These are phyloP conservation scores for Caenorhabditis japonica DNA, from an alignment of 2,888 invertebrate species.

Conservation along the genomic window DNA sequence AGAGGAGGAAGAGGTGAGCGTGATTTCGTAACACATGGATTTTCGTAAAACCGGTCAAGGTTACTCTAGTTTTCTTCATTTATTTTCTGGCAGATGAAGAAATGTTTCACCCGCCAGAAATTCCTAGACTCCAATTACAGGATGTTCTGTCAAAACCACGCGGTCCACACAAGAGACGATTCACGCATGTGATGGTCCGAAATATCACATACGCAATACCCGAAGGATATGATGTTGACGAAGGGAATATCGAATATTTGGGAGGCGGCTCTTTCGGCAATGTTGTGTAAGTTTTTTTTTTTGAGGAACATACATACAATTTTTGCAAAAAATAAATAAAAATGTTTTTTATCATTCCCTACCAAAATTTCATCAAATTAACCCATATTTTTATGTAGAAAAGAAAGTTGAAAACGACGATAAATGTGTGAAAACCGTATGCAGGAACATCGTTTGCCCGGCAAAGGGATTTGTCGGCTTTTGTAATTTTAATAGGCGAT, in stretches of 20 bases:
- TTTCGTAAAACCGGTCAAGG: neutral
- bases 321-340: no score
- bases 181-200: conserved; percentile 48
- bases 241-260: conserved; percentile 58
- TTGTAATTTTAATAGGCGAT: no score
- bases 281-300: conserved; percentile 67
- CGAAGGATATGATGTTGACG: conserved; percentile 54
- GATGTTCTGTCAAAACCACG: conserved; percentile 29
- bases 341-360: no score
- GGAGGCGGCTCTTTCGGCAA: conserved; percentile 75
- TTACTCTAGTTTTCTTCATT: no score
- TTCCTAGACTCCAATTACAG: conserved; percentile 15
- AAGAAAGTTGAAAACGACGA: no score
- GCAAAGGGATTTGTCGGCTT: no score
- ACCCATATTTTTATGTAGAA: no score
- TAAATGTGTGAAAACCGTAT: no score
- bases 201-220: conserved; percentile 69
- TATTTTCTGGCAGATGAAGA: no score
- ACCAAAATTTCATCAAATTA: no score
- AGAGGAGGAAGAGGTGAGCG: conserved; percentile 36
- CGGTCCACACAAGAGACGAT: conserved; percentile 47
- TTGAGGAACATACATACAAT: neutral
- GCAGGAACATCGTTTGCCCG: no score
- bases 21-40: no score
- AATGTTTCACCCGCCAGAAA: neutral